These are phyloP conservation scores for Dendrocincla fuliginosa DNA, from an alignment of 2,797 vertebrate species.

Conservation along the genomic window DNA sequence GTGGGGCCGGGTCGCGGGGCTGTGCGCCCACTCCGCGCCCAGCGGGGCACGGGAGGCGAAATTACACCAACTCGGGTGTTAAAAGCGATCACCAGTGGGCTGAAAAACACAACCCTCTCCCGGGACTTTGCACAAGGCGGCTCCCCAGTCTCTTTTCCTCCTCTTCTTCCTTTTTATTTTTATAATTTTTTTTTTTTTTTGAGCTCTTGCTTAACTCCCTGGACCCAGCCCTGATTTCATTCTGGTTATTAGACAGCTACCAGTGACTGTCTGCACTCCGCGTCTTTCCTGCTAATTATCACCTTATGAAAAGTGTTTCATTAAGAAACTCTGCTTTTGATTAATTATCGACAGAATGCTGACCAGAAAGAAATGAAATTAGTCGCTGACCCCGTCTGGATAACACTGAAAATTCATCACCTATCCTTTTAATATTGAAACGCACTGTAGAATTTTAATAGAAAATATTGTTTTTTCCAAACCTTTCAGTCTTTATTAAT, in stretches of 20 bases:
- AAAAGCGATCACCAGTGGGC: background rate
- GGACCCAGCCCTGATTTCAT: constrained; percentile 75
- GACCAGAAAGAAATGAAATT: constrained; percentile 89
- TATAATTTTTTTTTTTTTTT: background rate
- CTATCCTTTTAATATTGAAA: constrained; percentile 87
- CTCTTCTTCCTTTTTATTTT: background rate
- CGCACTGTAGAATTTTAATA: constrained; percentile 83
- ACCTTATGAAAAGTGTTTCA: constrained; percentile 92
- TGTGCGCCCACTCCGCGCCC: background rate
- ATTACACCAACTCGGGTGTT: background rate
- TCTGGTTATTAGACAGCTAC: constrained; percentile 84
- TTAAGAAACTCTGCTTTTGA: constrained; percentile 90
- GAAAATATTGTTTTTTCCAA: constrained; percentile 81
- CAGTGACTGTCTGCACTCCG: constrained; percentile 79
- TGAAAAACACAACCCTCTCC: constrained; percentile 20
- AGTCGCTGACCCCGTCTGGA: constrained; percentile 83
- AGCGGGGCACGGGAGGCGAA: background rate
- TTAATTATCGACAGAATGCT: constrained; percentile 96
- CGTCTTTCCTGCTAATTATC: constrained; percentile 88
- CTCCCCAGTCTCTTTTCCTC: background rate
- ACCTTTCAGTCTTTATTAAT: constrained; percentile 85
- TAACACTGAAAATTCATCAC: constrained; percentile 85
- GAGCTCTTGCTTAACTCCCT: constrained; percentile 55
- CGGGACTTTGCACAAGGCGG: background rate
- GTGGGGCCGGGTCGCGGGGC: background rate